phyloP scores from a whole-genome alignment of 2,797 vertebrate species.

The Gallinago stenura region DNA sequence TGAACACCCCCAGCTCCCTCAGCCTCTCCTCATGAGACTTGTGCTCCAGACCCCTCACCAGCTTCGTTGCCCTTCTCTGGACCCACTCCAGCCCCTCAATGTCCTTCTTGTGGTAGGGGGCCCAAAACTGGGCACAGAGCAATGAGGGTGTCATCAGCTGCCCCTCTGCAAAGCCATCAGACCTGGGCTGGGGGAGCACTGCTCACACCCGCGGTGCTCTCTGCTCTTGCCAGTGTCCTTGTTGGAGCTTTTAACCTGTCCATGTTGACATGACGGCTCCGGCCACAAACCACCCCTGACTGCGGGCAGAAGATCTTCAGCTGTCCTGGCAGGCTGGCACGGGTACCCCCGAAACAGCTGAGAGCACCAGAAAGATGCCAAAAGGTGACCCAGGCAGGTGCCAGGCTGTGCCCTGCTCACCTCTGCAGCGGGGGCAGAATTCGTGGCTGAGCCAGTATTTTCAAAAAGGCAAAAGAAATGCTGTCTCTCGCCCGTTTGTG shows the following conservation, averaged over 20 bases:
- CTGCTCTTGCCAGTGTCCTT: neutral
- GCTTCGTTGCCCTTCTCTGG: too few relatives aligned
- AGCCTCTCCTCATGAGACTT: too few relatives aligned
- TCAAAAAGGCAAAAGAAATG: neutral
- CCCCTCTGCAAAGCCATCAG: too few relatives aligned
- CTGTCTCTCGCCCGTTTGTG: neutral
- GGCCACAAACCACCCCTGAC: neutral
- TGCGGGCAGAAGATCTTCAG: neutral
- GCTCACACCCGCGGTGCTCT: fast-evolving
- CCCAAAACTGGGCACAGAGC: too few relatives aligned
- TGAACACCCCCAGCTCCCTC: too few relatives aligned
- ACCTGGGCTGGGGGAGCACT: fast-evolving
- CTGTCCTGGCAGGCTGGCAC: neutral
- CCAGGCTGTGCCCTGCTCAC: neutral
- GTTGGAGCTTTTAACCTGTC: neutral
- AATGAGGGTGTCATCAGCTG: too few relatives aligned
- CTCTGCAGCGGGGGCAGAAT: neutral
- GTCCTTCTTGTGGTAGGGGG: too few relatives aligned
- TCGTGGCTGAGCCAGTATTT: neutral
- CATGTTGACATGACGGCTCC: fast-evolving
- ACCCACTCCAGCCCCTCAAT: too few relatives aligned
- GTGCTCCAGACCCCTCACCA: too few relatives aligned
- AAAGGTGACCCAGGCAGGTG: neutral
- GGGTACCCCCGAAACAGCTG: too few relatives aligned
- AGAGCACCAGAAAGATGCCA: neutral